A percentile compares a stretch with the other conserved stretches of the same genome.
Conservation (phyloP, 2,797 vertebrate species). For the Rhynchotus rufescens region DNA sequence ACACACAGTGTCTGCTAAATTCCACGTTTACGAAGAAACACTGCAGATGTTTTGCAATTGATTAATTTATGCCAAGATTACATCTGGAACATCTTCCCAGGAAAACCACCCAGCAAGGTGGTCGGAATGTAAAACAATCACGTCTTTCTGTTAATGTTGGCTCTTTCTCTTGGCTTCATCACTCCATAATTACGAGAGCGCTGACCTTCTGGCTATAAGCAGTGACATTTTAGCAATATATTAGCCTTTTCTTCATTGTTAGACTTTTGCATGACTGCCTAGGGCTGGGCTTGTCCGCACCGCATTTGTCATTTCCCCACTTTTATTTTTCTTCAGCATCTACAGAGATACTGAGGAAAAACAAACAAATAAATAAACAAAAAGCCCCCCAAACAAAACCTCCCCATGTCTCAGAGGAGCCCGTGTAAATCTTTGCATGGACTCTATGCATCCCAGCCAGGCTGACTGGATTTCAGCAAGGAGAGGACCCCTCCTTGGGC, state of each 20-base stretch:
- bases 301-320: not conserved
- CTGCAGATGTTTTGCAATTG: slow-evolving; percentile 46
- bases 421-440: not conserved
- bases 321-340: not conserved
- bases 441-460: not conserved
- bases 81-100: slow-evolving; percentile 70
- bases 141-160: slow-evolving; percentile 47
- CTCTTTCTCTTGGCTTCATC: slow-evolving; percentile 12
- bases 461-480: not conserved
- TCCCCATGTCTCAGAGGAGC: not conserved
- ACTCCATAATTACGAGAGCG: slow-evolving; percentile 15
- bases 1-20: not conserved
- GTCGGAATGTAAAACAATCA: slow-evolving; percentile 51
- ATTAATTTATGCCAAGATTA: slow-evolving; percentile 60
- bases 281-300: not conserved
- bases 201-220: slow-evolving; percentile 24
- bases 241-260: not conserved
- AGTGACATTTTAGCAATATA: slow-evolving; percentile 15
- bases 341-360: not conserved
- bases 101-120: slow-evolving; percentile 71
- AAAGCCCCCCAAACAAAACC: not conserved
- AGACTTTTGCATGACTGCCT: not conserved
- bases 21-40: slow-evolving; percentile 33
- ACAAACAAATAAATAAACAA: not conserved
- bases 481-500: too few species aligned